Evolutionary conservation across 2,888 invertebrate species (phyloP).

Genomic region (Cataglyphis cursor): DNA sequence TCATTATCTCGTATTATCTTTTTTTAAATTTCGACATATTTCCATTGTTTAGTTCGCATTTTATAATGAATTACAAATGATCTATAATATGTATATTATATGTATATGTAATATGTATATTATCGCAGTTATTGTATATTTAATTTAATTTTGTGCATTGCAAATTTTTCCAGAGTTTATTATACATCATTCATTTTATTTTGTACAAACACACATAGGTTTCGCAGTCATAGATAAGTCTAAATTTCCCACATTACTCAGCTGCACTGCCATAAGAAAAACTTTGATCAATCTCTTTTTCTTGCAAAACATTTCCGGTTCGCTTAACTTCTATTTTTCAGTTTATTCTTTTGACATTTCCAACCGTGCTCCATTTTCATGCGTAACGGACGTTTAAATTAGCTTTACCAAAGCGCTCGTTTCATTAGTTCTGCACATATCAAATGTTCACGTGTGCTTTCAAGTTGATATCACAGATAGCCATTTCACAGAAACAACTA

Average conservation of each 20-base stretch:
- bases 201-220: background rate
- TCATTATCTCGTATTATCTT: background rate
- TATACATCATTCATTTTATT: background rate
- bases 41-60: background rate
- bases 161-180: slow-evolving; percentile 8
- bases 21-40: background rate
- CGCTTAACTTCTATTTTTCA: background rate
- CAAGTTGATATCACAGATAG: background rate
- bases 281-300: slow-evolving; percentile 22
- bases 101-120: slow-evolving; percentile 5
- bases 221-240: slow-evolving; percentile 1
- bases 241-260: slow-evolving; percentile 26
- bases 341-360: slow-evolving; percentile 18
- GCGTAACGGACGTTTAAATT: background rate
- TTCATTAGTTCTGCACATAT: slow-evolving; percentile 5
- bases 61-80: background rate
- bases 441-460: background rate
- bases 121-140: slow-evolving; percentile 5
- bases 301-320: slow-evolving; percentile 5
- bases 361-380: background rate
- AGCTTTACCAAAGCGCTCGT: background rate
- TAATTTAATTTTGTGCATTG: slow-evolving; percentile 4
- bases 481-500: background rate
- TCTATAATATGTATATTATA: background rate
- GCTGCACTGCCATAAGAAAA: background rate